A percentile compares a stretch with the other conserved stretches of the same genome.
Evolutionary conservation across 2,888 invertebrate species (phyloP).

Genomic region (Oscheius sp.): DNA sequence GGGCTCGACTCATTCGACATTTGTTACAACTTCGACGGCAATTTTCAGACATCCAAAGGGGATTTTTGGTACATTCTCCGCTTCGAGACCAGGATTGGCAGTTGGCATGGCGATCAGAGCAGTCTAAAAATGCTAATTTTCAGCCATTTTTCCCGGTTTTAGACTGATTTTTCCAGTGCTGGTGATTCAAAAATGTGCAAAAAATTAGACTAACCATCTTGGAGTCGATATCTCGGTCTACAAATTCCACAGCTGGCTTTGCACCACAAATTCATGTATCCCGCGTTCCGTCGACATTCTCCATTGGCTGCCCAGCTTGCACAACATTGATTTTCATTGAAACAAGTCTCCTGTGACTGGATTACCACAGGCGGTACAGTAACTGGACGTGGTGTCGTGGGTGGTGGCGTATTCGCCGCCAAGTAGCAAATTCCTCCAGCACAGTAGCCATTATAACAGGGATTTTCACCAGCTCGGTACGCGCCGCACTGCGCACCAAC

Average conservation of each 20-base stretch:
- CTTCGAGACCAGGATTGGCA: constrained; percentile 46
- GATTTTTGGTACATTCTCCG: constrained; percentile 67
- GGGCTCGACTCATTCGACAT: constrained; percentile 55
- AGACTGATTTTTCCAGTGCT: not conserved
- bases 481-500: constrained; percentile 63
- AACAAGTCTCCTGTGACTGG: constrained; percentile 55
- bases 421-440: constrained; percentile 38
- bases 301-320: constrained; percentile 61
- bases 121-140: constrained; percentile 47
- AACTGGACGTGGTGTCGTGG: constrained; percentile 33
- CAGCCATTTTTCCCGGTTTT: not conserved
- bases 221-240: constrained; percentile 44
- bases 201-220: too few relatives aligned
- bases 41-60: constrained; percentile 68
- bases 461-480: constrained; percentile 54
- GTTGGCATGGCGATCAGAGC: constrained; percentile 54
- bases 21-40: constrained; percentile 63
- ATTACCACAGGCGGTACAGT: constrained; percentile 12
- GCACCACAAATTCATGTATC: constrained; percentile 66
- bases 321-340: constrained; percentile 69
- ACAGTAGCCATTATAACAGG: constrained; percentile 59
- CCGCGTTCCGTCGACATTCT: constrained; percentile 62
- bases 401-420: constrained; percentile 13
- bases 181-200: too few relatives aligned
- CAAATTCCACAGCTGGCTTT: constrained; percentile 65